Percentiles rank a stretch among this genome's conserved stretches.
phyloP scores from a whole-genome alignment of 2,888 invertebrate species.

The Apamea epomidion region DNA sequence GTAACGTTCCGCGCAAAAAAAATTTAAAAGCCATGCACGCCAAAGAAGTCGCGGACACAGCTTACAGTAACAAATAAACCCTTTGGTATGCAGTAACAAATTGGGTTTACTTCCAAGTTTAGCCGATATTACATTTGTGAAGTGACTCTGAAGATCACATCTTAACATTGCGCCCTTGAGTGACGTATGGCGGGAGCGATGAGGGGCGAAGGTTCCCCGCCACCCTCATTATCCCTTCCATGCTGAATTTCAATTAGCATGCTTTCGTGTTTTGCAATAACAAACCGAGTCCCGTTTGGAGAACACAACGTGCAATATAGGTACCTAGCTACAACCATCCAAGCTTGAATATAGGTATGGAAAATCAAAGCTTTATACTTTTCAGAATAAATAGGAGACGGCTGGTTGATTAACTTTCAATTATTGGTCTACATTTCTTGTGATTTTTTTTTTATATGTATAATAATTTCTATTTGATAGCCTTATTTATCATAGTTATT shows the following conservation, averaged over 20 bases:
- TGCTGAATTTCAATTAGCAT: slow-evolving; percentile 90
- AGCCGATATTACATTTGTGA: slow-evolving; percentile 72
- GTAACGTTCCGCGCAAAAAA: background rate
- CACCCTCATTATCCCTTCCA: slow-evolving; percentile 90
- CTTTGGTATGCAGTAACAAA: slow-evolving; percentile 32
- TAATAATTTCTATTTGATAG: background rate
- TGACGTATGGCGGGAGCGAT: slow-evolving; percentile 78
- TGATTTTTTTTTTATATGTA: background rate
- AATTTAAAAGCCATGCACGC: background rate
- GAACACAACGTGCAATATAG: slow-evolving; percentile 70
- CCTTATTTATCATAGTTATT: background rate
- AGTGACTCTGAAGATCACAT: slow-evolving; percentile 57
- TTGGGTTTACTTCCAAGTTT: slow-evolving; percentile 46
- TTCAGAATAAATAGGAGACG: background rate
- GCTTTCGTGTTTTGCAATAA: slow-evolving; percentile 88
- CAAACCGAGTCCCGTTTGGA: slow-evolving; percentile 79
- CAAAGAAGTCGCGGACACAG: background rate
- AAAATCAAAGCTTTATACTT: slow-evolving; percentile 12
- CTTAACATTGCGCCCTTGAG: slow-evolving; percentile 74
- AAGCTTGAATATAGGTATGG: slow-evolving; percentile 18
- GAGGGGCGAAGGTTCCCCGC: slow-evolving; percentile 66
- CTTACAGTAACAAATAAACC: slow-evolving; percentile 1
- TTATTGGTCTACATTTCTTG: background rate
- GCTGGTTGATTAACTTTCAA: background rate
- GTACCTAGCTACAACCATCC: slow-evolving; percentile 31